Evolutionary conservation across 2,797 vertebrate species (phyloP), one percentile per base, ranked within the genome.

Genomic region (Podargus strigoides): DNA sequence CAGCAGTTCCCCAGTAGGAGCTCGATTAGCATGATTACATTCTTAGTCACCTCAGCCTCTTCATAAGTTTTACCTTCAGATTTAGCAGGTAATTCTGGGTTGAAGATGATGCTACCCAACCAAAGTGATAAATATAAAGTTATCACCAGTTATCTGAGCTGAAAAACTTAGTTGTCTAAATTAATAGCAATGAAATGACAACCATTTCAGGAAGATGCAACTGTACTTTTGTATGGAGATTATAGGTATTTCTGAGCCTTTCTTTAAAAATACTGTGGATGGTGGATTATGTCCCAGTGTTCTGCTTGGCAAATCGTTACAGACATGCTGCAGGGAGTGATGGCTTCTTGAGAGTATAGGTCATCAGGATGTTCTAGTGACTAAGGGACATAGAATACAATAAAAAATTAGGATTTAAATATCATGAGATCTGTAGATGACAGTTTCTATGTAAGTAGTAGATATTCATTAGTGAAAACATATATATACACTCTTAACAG

Each of bases 11-110:
- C 6, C 15, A 30, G 20, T 32, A 76, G 3, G 21, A 52, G 8
- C 16, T 75, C 0, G 1, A 58, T 50, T n/a, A 62, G 16, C 0
- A 0, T 47, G 17, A n/a, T 46, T 60, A 6, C 3, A 37, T 24
- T 79, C n/a, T 66, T 4, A 2, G 50, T 69, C n/a, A 66, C 28
- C 16, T 79, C 59, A 19, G 2, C 5, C 5, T 67, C 13, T 41
- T 85, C 8, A 5, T 34, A 41, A 59, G 7, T 14, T 62, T 76
- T 49, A 30, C 6, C 12, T 46, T 87, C 30, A 36, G 24, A 58
- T 76, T 69, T 73, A 79, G 23, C 37, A 85, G 7, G 14, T 76
- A 60, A n/a, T 76, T 52, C 21, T n/a, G 6, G 9, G 16, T 24
- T 34, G 36, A 85, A 56, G 15, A 34, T 64, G 87, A 73, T 83